These are phyloP conservation scores for Perognathus longimembris DNA, from an alignment of 2,113 vertebrate species.

Conservation along the genomic window DNA sequence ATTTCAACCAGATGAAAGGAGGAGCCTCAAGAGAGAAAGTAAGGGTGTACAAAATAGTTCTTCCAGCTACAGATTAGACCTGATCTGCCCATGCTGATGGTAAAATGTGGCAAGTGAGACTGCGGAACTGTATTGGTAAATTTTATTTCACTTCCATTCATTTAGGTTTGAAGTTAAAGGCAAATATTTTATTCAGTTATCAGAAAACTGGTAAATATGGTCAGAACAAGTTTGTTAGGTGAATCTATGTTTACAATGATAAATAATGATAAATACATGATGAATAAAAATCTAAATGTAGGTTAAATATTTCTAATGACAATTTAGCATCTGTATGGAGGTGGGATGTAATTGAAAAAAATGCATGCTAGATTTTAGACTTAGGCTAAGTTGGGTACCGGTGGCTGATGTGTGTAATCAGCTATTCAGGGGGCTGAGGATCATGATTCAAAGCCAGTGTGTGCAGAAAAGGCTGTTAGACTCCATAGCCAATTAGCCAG, in stretches of 20 bases:
- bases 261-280: too few species aligned
- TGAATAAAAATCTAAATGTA: not conserved
- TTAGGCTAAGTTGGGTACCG: not conserved
- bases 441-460: too few species aligned
- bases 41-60: not conserved
- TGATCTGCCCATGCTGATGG: not conserved
- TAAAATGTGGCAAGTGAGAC: not conserved
- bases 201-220: not conserved
- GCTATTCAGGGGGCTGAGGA: too few species aligned
- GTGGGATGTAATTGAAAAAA: not conserved
- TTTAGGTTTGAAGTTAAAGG: not conserved
- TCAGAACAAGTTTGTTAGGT: not conserved
- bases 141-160: conserved; percentile 20
- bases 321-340: conserved; percentile 21
- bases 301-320: conserved; percentile 41
- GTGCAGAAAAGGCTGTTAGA: too few species aligned
- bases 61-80: not conserved
- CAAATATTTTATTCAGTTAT: not conserved
- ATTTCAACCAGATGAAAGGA: not conserved
- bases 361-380: not conserved
- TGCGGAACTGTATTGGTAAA: not conserved
- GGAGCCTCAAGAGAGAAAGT: not conserved
- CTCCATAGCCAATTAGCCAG: too few species aligned
- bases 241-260: not conserved
- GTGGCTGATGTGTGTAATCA: too few species aligned